A percentile compares a stretch with the other conserved stretches of the same genome.
Evolutionary conservation across 2,113 vertebrate species (phyloP).

Genomic region (Ascaphus truei): DNA sequence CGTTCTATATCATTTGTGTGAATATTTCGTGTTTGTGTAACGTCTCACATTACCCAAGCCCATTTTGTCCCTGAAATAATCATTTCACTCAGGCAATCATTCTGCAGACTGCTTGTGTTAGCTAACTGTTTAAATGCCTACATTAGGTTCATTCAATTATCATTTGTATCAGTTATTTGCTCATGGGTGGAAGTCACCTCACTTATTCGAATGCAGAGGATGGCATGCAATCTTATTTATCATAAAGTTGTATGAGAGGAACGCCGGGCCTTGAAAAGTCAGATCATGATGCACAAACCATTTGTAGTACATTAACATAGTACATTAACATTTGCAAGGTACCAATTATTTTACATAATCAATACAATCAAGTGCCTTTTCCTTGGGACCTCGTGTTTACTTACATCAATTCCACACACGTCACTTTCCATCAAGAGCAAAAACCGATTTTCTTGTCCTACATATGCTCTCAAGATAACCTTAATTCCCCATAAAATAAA

Average conservation of each 20-base stretch:
- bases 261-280: slow-evolving; percentile 22
- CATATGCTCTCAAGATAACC: slow-evolving; percentile 55
- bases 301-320: slow-evolving; percentile 51
- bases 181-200: slow-evolving; percentile 20
- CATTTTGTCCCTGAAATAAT: slow-evolving; percentile 27
- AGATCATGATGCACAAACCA: slow-evolving; percentile 35
- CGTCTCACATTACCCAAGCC: slow-evolving; percentile 20
- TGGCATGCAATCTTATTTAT: slow-evolving; percentile 17
- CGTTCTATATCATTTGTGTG: slow-evolving; percentile 39
- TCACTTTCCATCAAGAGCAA: slow-evolving; percentile 66
- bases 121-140: slow-evolving; percentile 38
- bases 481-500: slow-evolving; percentile 55
- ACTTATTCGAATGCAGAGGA: slow-evolving; percentile 15
- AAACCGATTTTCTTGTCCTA: slow-evolving; percentile 60
- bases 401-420: slow-evolving; percentile 63
- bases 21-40: slow-evolving; percentile 40
- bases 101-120: slow-evolving; percentile 26
- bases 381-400: slow-evolving; percentile 58
- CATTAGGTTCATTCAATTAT: slow-evolving; percentile 41
- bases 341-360: slow-evolving; percentile 68
- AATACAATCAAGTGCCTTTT: slow-evolving; percentile 68
- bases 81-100: slow-evolving; percentile 4
- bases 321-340: slow-evolving; percentile 62
- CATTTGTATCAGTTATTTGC: slow-evolving; percentile 46
- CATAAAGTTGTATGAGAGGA: slow-evolving; percentile 22